These are phyloP conservation scores for Benthosema pterotum DNA, from an alignment of 2,797 vertebrate species.

Conservation along the genomic window DNA sequence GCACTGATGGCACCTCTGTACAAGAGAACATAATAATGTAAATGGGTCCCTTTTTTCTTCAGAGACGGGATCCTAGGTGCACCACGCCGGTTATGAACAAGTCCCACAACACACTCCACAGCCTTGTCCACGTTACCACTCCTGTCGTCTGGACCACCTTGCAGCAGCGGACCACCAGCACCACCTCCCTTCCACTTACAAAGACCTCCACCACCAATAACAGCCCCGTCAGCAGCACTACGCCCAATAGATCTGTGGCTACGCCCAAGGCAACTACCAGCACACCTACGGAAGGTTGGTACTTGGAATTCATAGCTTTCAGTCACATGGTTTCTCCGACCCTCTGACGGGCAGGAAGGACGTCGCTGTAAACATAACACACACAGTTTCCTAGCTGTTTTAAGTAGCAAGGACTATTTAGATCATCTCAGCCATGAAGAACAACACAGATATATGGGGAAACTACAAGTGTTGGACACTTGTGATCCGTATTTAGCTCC, in stretches of 20 bases:
- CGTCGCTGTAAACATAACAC: too few relatives aligned
- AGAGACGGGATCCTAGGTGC: slow-evolving; percentile 88
- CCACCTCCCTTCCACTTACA: slow-evolving; percentile 67
- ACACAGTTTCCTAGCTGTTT: too few relatives aligned
- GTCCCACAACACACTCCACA: slow-evolving; percentile 59
- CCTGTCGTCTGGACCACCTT: slow-evolving; percentile 51
- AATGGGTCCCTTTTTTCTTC: slow-evolving; percentile 9
- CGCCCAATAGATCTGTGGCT: slow-evolving; percentile 56
- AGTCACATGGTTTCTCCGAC: too few relatives aligned
- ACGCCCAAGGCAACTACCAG: slow-evolving; percentile 77
- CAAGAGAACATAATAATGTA: background rate
- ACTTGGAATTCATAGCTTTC: too few relatives aligned
- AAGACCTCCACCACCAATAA: slow-evolving; percentile 62
- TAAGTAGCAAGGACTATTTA: too few relatives aligned
- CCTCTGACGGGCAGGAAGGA: too few relatives aligned
- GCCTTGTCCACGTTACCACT: slow-evolving; percentile 67
- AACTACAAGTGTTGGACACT: too few relatives aligned
- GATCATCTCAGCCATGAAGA: too few relatives aligned
- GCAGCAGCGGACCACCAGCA: slow-evolving; percentile 69
- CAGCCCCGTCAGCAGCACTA: slow-evolving; percentile 59
- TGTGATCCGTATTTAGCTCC: too few relatives aligned
- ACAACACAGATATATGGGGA: too few relatives aligned
- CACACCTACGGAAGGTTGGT: slow-evolving; percentile 82
- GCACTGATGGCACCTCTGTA: background rate
- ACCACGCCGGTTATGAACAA: slow-evolving; percentile 69